Conservation (phyloP, 2,113 vertebrate genomes). For the Micronycteris hirsuta region DNA sequence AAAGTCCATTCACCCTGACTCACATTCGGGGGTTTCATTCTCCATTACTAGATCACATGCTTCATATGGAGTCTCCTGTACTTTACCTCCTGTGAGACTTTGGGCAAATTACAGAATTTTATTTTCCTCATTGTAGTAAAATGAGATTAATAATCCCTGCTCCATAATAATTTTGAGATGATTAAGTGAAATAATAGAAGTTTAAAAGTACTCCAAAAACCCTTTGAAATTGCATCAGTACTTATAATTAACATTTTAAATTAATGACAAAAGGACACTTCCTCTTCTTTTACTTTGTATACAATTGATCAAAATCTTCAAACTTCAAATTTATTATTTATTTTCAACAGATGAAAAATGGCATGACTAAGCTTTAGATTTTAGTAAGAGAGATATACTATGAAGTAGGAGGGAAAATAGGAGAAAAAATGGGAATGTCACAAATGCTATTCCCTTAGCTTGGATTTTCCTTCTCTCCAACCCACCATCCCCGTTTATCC, state of each 20-base stretch:
- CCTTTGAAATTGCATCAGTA: neutral
- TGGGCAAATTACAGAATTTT: neutral
- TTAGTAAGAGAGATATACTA: neutral
- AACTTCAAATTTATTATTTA: neutral
- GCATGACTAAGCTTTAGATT: neutral
- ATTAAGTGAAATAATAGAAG: slow-evolving; percentile 5
- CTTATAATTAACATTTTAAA: neutral
- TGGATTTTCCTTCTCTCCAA: neutral
- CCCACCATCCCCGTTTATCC: neutral
- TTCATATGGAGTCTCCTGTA: neutral
- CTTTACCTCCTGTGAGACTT: neutral
- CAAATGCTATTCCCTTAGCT: neutral
- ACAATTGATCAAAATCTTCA: neutral
- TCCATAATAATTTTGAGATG: neutral
- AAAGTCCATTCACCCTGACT: neutral
- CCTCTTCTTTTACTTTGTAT: neutral
- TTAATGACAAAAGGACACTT: neutral
- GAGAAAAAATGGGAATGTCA: neutral
- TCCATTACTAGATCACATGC: neutral
- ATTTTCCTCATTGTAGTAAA: slow-evolving; percentile 21
- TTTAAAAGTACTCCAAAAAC: neutral
- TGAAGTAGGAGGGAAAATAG: neutral
- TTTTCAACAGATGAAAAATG: neutral
- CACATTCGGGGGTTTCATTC: neutral
- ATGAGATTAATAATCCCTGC: neutral